phyloP scores from a whole-genome alignment of 2,113 vertebrate genomes.

The Ameiurus melas region DNA sequence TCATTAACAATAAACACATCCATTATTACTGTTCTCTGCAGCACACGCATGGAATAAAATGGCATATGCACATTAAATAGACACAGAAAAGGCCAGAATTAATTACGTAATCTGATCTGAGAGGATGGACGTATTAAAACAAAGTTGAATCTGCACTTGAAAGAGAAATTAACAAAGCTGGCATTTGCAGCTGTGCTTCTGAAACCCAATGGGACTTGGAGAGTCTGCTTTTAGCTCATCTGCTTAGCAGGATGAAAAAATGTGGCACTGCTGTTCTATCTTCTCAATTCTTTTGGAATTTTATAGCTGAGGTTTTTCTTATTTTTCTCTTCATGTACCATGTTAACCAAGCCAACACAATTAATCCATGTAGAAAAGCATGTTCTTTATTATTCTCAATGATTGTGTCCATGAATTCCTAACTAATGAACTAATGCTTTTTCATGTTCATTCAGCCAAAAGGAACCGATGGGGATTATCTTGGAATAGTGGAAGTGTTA shows the following conservation, averaged over 20 bases:
- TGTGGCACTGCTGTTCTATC: neutral
- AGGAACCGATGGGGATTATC: neutral
- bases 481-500: neutral
- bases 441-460: neutral
- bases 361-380: neutral
- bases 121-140: slow-evolving; percentile 16
- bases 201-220: slow-evolving; percentile 13
- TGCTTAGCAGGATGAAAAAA: slow-evolving; percentile 9
- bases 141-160: slow-evolving; percentile 18
- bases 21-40: neutral
- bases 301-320: neutral
- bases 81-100: neutral
- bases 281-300: neutral
- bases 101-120: neutral
- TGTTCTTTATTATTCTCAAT: neutral
- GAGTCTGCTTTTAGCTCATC: slow-evolving; percentile 36
- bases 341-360: neutral
- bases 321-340: neutral
- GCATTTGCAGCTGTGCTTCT: slow-evolving; percentile 28
- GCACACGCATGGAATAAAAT: neutral
- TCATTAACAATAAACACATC: neutral
- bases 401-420: neutral
- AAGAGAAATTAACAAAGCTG: slow-evolving; percentile 33
- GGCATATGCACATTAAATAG: neutral
- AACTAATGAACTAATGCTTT: neutral